Evolutionary conservation across 2,113 vertebrate species (phyloP), one percentile per base, ranked within the genome.

Genomic region (Aegotheles bennettii): DNA sequence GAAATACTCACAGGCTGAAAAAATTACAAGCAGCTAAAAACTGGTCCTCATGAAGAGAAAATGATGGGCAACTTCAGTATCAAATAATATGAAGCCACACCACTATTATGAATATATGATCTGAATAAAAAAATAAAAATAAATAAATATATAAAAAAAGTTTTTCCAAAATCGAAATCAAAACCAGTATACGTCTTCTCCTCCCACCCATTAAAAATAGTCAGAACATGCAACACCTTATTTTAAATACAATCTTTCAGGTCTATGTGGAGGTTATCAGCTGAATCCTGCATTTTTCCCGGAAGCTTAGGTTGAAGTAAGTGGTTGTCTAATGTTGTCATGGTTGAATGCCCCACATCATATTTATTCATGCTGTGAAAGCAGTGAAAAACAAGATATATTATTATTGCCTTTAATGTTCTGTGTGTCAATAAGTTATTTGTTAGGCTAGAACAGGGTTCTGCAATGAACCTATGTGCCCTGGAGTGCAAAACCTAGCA

Each of bases 381-480:
- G 26, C 50, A 86, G 84, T 90, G 73, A 97, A 97, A 97, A 97
- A 95, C 63, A 93, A 96, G 96, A 94, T 96, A 67, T 91, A 95
- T 96, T 96, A 97, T 96, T 97, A 97, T 96, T 97, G 61, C 86
- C 65, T 59, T 71, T 92, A 96, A 96, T 87, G 64, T 91, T 97
- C 73, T 81, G 8, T 63, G 61, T 95, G 89, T 94, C 94, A 91
- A 83, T 96, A 94, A 93, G 77, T 73, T 87, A 77, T 96, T 94
- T 96, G 89, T 97, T 96, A 86, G 93, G 38, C 59, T 94, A 74
- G 42, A 90, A 95, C 74, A 94, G 29, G 50, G 17, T 71, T 89
- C 35, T 94, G 43, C 75, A 84, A 61, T 90, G 65, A 96, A 53
- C 74, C 82, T 82, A 1, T 86, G 47, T 80, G n/a, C 33, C 38